Base-by-base conservation (phyloP, 2,888 invertebrate genomes). In the Nomada fucata region DNA sequence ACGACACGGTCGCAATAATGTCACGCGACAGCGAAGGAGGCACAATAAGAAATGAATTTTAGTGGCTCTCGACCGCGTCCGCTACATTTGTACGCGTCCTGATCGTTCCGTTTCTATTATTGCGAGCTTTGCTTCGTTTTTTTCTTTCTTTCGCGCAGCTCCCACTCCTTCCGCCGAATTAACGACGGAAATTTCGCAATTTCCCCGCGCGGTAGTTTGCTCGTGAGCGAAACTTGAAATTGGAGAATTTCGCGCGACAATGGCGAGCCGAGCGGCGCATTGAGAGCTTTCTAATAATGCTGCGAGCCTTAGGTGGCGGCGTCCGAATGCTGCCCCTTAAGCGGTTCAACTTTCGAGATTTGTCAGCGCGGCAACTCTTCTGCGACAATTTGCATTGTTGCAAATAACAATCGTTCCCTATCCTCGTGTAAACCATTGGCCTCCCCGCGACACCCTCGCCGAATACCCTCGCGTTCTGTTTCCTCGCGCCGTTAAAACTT, bases 31-130 rank as follows among this genome's bases (percentile, higher is more conserved):
- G 52, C 52, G 52, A 52, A 61, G 55, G 44, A 53, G 57, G 26
- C 53, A 57, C 69, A 53, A 65, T 70, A 69, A 69, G 68, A 80
- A 69, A 80, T 23, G 82, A 72, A 82, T 82, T 80, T 80, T 78
- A 77, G 26, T 29, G 42, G 36, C n/a, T 61, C 47, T 50, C 67
- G 20, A 57, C 36, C 18, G 26, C 18, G 44, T 44, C 44, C 64
- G 53, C 9, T 18, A 44, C 29, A 18, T 55, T 44, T 60, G 7
- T 44, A 42, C 59, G 10, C n/a, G 5, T 2, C n/a, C 9, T 11
- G 53, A 68, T 55, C 55, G 18, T 76, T 59, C 9, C 47, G 29
- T 70, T 63, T 55, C 13, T 2, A 7, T 36, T 2, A 11, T 18
- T 18, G 20, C 18, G 2, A 57, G 13, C 9, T 15, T 23, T 7